These are phyloP conservation scores for Pseudomyrmex concolor DNA, from an alignment of 1,140 invertebrate genomes.

Conservation along the genomic window DNA sequence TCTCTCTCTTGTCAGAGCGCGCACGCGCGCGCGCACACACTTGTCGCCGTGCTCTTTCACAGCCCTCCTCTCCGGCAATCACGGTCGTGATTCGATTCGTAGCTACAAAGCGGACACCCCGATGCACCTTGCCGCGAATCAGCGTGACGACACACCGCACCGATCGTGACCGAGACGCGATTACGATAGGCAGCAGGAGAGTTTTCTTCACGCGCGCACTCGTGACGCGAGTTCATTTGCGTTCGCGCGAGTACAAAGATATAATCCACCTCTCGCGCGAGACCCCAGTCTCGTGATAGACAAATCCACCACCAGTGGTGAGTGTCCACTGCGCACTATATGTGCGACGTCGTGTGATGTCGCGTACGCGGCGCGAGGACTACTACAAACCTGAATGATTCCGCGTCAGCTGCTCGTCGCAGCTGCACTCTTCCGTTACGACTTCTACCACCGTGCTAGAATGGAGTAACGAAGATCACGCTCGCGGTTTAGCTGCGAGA, in stretches of 20 bases:
- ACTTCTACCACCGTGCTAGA: conserved; percentile 65
- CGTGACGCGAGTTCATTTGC: conserved; percentile 38
- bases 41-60: conserved; percentile 43
- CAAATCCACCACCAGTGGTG: conserved; percentile 9
- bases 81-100: not conserved
- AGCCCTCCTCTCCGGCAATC: not conserved
- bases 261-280: conserved; percentile 4
- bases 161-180: conserved; percentile 13
- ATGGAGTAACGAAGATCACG: conserved; percentile 59
- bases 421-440: conserved; percentile 75
- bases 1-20: conserved; percentile 19
- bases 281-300: not conserved
- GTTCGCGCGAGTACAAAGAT: not conserved
- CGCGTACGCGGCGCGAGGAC: conserved; percentile 52
- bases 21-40: conserved; percentile 22
- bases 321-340: not conserved
- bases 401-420: conserved; percentile 77
- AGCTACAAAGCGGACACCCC: not conserved
- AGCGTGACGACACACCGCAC: conserved; percentile 37
- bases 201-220: conserved; percentile 22
- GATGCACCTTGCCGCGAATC: conserved; percentile 24
- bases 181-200: conserved; percentile 4
- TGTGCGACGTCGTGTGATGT: not conserved
- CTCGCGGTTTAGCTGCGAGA: conserved; percentile 13
- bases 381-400: conserved; percentile 60